Percentiles rank a stretch among this genome's conserved stretches.
Conservation (phyloP, 1,140 invertebrate species). For the Drosophila bifasciata region DNA sequence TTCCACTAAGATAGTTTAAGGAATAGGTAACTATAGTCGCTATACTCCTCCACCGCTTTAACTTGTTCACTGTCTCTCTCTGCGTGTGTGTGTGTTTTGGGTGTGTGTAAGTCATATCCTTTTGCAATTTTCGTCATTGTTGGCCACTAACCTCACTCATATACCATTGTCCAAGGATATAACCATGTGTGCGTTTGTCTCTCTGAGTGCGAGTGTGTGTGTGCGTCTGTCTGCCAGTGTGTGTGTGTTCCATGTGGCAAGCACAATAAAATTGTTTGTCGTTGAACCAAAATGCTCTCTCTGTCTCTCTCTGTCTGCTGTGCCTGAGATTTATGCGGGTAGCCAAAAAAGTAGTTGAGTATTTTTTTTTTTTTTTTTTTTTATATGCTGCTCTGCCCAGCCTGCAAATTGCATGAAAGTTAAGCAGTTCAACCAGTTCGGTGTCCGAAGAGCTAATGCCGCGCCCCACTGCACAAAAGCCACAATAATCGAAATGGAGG, state of each 20-base stretch:
- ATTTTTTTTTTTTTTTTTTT: conserved; percentile 42
- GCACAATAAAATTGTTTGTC: conserved; percentile 81
- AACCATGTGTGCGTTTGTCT: conserved; percentile 19
- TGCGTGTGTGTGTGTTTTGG: conserved; percentile 21
- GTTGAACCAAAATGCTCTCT: conserved; percentile 58
- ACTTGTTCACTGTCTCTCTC: neutral
- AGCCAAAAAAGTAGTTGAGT: conserved; percentile 69
- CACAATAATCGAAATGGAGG: conserved; percentile 49
- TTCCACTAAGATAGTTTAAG: too few species aligned
- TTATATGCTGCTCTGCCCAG: neutral
- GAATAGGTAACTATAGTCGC: too few species aligned
- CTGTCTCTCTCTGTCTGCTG: conserved; percentile 25
- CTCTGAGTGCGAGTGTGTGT: conserved; percentile 7
- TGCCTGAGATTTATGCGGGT: conserved; percentile 66
- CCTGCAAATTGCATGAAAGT: conserved; percentile 79
- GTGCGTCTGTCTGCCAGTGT: conserved; percentile 18
- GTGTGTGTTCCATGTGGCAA: conserved; percentile 26
- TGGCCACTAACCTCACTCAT: conserved; percentile 76
- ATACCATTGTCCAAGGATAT: conserved; percentile 58
- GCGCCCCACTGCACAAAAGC: conserved; percentile 72
- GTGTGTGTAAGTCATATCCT: conserved; percentile 70
- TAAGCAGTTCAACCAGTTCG: conserved; percentile 75
- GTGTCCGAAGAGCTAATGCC: conserved; percentile 73
- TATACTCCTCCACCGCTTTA: too few species aligned
- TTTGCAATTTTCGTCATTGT: conserved; percentile 77